Percentiles rank a stretch among this genome's conserved stretches.
phyloP scores from a whole-genome alignment of 2,888 invertebrate species.

The Reticulitermes lucifugus region DNA sequence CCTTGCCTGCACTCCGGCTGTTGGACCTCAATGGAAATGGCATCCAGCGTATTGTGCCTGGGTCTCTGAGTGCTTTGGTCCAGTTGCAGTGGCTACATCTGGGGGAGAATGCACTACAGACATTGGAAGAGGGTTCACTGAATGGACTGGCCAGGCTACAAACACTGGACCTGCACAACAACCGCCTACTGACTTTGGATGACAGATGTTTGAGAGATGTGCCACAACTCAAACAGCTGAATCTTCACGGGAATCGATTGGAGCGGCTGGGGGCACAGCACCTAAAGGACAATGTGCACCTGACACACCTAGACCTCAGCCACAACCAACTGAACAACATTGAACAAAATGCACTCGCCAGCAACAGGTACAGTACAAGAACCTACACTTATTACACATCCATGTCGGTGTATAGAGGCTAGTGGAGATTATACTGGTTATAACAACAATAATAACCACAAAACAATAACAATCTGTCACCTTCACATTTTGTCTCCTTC shows the following conservation, averaged over 20 bases:
- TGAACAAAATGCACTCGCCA: constrained; percentile 72
- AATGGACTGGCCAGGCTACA: constrained; percentile 77
- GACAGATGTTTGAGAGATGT: constrained; percentile 63
- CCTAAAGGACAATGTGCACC: constrained; percentile 73
- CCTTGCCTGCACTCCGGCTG: constrained; percentile 77
- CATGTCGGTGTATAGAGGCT: too few relatives aligned
- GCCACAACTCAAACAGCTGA: constrained; percentile 75
- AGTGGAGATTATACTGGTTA: too few relatives aligned
- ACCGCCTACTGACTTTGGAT: constrained; percentile 64
- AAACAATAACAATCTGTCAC: too few relatives aligned
- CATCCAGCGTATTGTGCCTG: constrained; percentile 76
- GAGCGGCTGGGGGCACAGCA: constrained; percentile 76
- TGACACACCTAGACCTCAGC: constrained; percentile 79
- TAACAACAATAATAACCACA: too few relatives aligned
- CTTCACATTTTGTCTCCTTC: too few relatives aligned
- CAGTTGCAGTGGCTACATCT: constrained; percentile 77
- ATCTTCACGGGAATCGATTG: constrained; percentile 81
- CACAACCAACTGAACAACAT: constrained; percentile 79
- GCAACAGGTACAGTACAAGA: constrained; percentile 59
- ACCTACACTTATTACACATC: too few relatives aligned
- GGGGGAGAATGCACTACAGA: constrained; percentile 78
- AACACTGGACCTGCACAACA: constrained; percentile 79
- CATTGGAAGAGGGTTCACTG: constrained; percentile 77
- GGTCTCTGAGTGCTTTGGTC: constrained; percentile 73
- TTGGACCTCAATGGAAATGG: constrained; percentile 81